phyloP scores from a whole-genome alignment of 1,140 invertebrate genomes.

The Orius insidiosus region DNA sequence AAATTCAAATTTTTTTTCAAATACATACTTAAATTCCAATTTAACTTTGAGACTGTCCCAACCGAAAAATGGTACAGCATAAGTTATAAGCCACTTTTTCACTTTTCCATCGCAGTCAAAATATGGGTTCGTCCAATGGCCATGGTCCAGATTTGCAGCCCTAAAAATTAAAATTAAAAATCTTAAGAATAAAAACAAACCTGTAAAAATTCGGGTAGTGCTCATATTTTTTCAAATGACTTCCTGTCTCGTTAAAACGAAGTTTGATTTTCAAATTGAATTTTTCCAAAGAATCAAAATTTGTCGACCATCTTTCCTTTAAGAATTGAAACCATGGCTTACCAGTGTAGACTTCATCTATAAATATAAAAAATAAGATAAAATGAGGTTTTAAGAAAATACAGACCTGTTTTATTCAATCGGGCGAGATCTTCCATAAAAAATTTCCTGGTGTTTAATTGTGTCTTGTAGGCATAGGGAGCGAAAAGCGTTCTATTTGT shows the following conservation, averaged over 20 bases:
- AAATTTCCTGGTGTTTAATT: slow-evolving; percentile 64
- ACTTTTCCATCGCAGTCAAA: slow-evolving; percentile 86
- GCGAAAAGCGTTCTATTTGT: slow-evolving; percentile 82
- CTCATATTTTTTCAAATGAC: slow-evolving; percentile 64
- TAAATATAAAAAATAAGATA: too few species aligned
- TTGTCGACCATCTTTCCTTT: slow-evolving; percentile 84
- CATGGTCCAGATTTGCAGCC: slow-evolving; percentile 70
- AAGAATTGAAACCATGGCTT: slow-evolving; percentile 72
- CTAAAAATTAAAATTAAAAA: slow-evolving; percentile 25
- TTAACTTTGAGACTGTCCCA: slow-evolving; percentile 79
- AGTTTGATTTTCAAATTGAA: slow-evolving; percentile 85
- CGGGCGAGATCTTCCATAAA: slow-evolving; percentile 75
- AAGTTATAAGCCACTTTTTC: slow-evolving; percentile 89
- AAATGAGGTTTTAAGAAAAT: too few species aligned
- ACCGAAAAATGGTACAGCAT: slow-evolving; percentile 92
- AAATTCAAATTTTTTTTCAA: slow-evolving; percentile 4
- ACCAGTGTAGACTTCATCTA: slow-evolving; percentile 65
- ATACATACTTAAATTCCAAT: slow-evolving; percentile 86
- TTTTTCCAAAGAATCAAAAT: slow-evolving; percentile 81
- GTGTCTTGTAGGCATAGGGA: slow-evolving; percentile 77
- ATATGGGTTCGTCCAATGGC: slow-evolving; percentile 83
- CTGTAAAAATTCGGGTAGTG: slow-evolving; percentile 77
- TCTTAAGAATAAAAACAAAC: too few species aligned
- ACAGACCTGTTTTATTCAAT: slow-evolving; percentile 60
- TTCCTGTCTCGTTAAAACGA: slow-evolving; percentile 70